A percentile compares a stretch with the other conserved stretches of the same genome.
Evolutionary conservation across 2,888 invertebrate genomes (phyloP).

Genomic region (Lepeophtheirus nordmannii): DNA sequence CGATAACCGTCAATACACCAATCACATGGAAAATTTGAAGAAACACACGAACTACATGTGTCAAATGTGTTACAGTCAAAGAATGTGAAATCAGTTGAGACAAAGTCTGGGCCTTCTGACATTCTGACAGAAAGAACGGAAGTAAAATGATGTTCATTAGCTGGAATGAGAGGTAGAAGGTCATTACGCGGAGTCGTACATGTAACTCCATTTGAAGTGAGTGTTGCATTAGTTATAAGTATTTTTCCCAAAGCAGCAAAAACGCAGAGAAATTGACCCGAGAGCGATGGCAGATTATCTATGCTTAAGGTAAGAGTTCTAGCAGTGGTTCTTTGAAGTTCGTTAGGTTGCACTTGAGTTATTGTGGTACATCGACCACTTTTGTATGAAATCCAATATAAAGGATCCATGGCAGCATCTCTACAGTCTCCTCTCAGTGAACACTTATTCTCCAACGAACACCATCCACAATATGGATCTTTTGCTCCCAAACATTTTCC

Average conservation of each 20-base stretch:
- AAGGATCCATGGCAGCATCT: slow-evolving; percentile 69
- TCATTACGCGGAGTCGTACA: slow-evolving; percentile 91
- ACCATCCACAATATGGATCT: slow-evolving; percentile 96
- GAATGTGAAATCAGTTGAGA: slow-evolving; percentile 93
- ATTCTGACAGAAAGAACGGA: slow-evolving; percentile 83
- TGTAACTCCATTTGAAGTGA: slow-evolving; percentile 69
- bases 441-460: slow-evolving; percentile 84
- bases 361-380: slow-evolving; percentile 93
- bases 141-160: slow-evolving; percentile 81
- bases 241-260: slow-evolving; percentile 80
- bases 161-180: slow-evolving; percentile 76
- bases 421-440: slow-evolving; percentile 78
- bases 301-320: slow-evolving; percentile 69
- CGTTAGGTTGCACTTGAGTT: slow-evolving; percentile 44
- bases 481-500: slow-evolving; percentile 79
- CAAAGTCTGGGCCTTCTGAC: slow-evolving; percentile 79
- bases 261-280: slow-evolving; percentile 79
- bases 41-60: slow-evolving; percentile 89
- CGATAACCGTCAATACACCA: slow-evolving; percentile 95
- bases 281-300: slow-evolving; percentile 81
- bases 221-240: slow-evolving; percentile 72
- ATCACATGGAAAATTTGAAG: slow-evolving; percentile 89
- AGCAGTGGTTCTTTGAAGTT: slow-evolving; percentile 25
- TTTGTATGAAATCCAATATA: slow-evolving; percentile 91
- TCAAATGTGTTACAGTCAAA: slow-evolving; percentile 95